Base-by-base conservation (phyloP, 2,888 invertebrate genomes). In the Phyto melanocephala region DNA sequence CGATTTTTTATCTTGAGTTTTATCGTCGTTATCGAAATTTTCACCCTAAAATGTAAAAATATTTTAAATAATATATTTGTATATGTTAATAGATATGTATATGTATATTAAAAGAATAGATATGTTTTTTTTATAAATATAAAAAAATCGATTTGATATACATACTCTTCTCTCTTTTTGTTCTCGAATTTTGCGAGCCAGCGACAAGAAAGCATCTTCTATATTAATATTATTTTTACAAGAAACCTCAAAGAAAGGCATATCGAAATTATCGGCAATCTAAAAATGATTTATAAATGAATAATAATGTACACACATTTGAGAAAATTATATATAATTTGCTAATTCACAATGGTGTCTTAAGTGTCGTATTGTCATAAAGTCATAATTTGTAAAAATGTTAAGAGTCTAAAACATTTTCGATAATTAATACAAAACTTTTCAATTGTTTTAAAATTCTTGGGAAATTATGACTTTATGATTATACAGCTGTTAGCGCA, bases 181-280 rank as follows among this genome's bases (percentile, higher is more conserved):
- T 91, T 96, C 96, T 80, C 96, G 93, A 91, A 96, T 96, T 92
- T 94, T 95, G 89, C 96, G 93, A 83, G 96, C 96, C 89, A 96
- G 91, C 58, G 95, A 95, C 84, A 96, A 91, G 90, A 96, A 96
- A 65, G 96, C 94, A 88, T 95, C 95, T 89, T 96, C 96, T 87
- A 96, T 96, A 87, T 96, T 96, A 80, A 96, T 94, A 89, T 96
- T 95, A 86, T 94, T 95, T 91, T 96, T 96, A 91, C 96, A 96
- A 11, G 96, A 96, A 13, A 96, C 96, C 92, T 96, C 96, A 89
- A 95, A 96, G 90, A 96, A 96, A 37, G 96, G 96, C 94, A 96
- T 95, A 86, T 96, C 96, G 87, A 96, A 96, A 89, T 95, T 95
- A 88, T 96, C 96, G 0, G 96, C 96, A 91, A 96, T 95, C 95